Base-by-base conservation (phyloP, 2,113 vertebrate genomes). In the Actinemys pallida region DNA sequence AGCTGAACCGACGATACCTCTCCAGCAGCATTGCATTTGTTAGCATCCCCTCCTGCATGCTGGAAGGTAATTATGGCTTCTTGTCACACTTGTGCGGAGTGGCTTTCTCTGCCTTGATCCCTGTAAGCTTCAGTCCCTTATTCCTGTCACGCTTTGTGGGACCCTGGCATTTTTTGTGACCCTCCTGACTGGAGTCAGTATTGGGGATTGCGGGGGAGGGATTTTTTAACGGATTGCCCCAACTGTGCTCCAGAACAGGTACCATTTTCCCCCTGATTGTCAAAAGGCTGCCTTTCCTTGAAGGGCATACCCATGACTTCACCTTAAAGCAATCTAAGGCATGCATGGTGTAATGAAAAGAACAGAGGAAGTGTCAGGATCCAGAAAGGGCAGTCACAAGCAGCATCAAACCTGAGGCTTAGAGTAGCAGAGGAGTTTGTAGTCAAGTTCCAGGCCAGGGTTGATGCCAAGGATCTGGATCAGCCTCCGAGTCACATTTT, bases 1-100 rank as follows among this genome's bases (percentile, higher is more conserved):
- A 93, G 85, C 95, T 97, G 89, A 97, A 87, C 89, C 20, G 89
- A 35, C 82, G 84, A 5, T 95, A 96, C 93, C 93, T 97, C 0
- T 65, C 62, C 4, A 0, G 92, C 1, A 8, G 85, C 22, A 22
- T 96, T 42, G 7, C 90, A 0, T 97, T 94, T 79, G 85, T 95
- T 81, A 97, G 95, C 0, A 0, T 96, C 81, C 92, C 90, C 35
- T 81, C 10, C 3, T 80, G 53, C 2, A 75, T 62, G 9, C 49
- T 3, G 1, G 95, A 97, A 97, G 96, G 96, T 95, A 96, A 91
- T 47, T 17, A 4, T n/a, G 27, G 54, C 27, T n/a, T 75, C 16
- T 83, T 59, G 59, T 49, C 82, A 35, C 24, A 29, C 24, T 31
- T 27, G 1, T 22, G 17, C 0, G 0, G 39, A 83, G 49, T 0